Evolutionary conservation across 1,140 invertebrate species (phyloP).

Genomic region (Tribolium madens): DNA sequence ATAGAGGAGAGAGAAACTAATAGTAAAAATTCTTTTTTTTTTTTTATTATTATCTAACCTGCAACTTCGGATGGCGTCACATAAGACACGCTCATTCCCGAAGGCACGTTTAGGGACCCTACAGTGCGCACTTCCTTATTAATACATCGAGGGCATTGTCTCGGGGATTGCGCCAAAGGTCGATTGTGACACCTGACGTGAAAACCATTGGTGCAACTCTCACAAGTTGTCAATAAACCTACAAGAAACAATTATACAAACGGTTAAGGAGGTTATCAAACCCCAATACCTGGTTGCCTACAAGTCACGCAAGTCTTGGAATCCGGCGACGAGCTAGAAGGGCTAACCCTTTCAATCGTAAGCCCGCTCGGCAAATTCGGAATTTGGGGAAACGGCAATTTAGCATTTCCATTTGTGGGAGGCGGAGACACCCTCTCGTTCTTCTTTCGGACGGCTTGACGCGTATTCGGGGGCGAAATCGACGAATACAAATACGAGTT

Average conservation of each 20-base stretch:
- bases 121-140: constrained; percentile 56
- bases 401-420: constrained; percentile 9
- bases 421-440: constrained; percentile 64
- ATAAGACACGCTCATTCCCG: constrained; percentile 60
- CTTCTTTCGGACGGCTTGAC: constrained; percentile 64
- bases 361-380: constrained; percentile 62
- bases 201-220: constrained; percentile 68
- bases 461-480: constrained; percentile 68
- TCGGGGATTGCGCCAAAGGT: constrained; percentile 60
- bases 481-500: constrained; percentile 66
- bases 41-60: constrained; percentile 55
- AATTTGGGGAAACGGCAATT: constrained; percentile 57
- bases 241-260: constrained; percentile 48
- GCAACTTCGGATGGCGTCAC: constrained; percentile 56
- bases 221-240: constrained; percentile 67
- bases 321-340: constrained; percentile 65
- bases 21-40: constrained; percentile 16
- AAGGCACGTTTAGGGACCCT: constrained; percentile 56
- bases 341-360: constrained; percentile 64
- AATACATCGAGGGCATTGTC: constrained; percentile 62
- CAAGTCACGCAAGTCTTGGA: constrained; percentile 67
- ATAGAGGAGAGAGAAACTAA: constrained; percentile 11
- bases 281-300: constrained; percentile 65
- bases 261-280: not conserved
- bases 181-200: constrained; percentile 69